Base-by-base conservation (phyloP, 2,888 invertebrate genomes). In the Keiferia lycopersicella region DNA sequence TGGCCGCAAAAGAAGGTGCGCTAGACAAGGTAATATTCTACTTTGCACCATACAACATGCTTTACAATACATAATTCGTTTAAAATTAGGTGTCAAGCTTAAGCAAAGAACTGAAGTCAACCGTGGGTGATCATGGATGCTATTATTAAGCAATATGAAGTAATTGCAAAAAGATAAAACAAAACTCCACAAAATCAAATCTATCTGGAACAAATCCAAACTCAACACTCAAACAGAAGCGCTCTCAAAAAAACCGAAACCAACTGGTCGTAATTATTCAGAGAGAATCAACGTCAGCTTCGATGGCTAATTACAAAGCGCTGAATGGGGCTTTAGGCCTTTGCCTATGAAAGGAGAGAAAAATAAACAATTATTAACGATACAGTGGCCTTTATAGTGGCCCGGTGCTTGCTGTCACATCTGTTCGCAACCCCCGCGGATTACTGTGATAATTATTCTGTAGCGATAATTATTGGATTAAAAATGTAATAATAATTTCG, bases 401-500 rank as follows among this genome's bases (percentile, higher is more conserved):
- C 90, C 90, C 88, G 90, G 89, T 90, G 91, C 75, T 73, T 77
- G 65, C 63, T 79, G 88, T 81, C 90, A 82, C 91, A 91, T 91
- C 91, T 91, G 91, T 88, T 87, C 84, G 68, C 77, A 73, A 80
- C 81, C 86, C 82, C 81, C 76, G 78, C 78, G 90, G 91, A 91
- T 91, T 91, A 89, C 71, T 81, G 81, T 86, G 88, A 88, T 91
- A 90, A 91, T 91, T 91, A 91, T 89, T 89, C 85, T 80, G 82
- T 76, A 77, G 84, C 76, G 76, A 83, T 91, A 91, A 91, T 91
- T 91, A 91, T 85, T 86, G 87, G 89, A 88, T 91, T 88, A 75
- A 79, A 77, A 74, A 74, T 69, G 68, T 77, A 78, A 76, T 73
- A 76, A 77, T 77, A 78, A 79, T 73, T 71, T 73, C 14, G 16